Evolutionary conservation across 2,888 invertebrate genomes (phyloP).

Genomic region (Morpho helenor): DNA sequence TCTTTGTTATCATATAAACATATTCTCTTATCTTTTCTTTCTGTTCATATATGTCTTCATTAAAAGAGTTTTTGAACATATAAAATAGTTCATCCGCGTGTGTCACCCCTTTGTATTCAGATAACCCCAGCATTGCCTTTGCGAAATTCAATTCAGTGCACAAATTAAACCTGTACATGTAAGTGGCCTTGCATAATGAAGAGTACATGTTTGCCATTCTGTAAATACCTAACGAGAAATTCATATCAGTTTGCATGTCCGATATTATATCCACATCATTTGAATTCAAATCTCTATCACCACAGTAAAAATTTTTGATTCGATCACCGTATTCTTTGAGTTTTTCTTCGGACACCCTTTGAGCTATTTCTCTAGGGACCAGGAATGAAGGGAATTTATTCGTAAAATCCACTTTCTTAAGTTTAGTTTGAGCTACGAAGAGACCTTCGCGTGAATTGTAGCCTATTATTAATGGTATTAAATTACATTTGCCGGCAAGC

Average conservation of each 20-base stretch:
- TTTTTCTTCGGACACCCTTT: constrained; percentile 26
- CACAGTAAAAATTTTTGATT: constrained; percentile 33
- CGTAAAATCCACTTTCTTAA: constrained; percentile 32
- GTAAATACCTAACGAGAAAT: constrained; percentile 33
- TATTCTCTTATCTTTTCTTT: constrained; percentile 39
- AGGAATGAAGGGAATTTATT: constrained; percentile 34
- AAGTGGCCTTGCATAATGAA: constrained; percentile 21
- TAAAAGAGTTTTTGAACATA: constrained; percentile 45
- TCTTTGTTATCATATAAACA: constrained; percentile 43
- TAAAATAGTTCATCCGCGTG: constrained; percentile 64
- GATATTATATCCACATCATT: constrained; percentile 26
- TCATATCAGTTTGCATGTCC: constrained; percentile 29
- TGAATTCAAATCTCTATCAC: constrained; percentile 28
- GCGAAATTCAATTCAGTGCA: constrained; percentile 35
- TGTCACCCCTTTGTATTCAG: constrained; percentile 44
- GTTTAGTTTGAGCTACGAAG: constrained; percentile 21
- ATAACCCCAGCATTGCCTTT: constrained; percentile 24
- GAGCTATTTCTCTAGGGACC: constrained; percentile 36
- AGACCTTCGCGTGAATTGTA: constrained; percentile 42
- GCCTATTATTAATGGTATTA: constrained; percentile 39
- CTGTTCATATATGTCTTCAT: constrained; percentile 41
- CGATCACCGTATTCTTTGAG: constrained; percentile 29
- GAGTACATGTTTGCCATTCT: constrained; percentile 32
- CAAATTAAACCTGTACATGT: constrained; percentile 34
- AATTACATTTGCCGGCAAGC: constrained; percentile 29